Base-by-base conservation (phyloP, 2,888 invertebrate genomes). In the Nesidiocoris tenuis region DNA sequence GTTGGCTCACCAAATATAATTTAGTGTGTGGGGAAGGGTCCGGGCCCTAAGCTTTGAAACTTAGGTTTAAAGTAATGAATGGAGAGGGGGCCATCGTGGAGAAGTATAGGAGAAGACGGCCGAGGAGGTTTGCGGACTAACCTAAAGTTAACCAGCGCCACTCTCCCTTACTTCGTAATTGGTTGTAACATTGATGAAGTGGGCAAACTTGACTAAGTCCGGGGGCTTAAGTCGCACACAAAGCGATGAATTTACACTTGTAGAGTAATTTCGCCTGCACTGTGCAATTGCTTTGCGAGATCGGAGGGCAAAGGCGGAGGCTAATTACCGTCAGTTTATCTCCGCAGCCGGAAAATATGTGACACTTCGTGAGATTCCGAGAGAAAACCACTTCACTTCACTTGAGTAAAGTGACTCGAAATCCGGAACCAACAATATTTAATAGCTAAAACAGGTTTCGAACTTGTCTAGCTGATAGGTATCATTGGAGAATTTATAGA, bases 1-100 rank as follows among this genome's bases (percentile, higher is more conserved):
- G 57, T 70, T 70, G 59, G 70, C 70, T 70, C 70, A 19, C 70
- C 57, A 70, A 70, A 70, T 70, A 70, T 70, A 70, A 70, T 70
- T 70, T 70, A 70, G 70, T 70, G 70, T 70, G 56, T 23, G 59
- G 70, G 59, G 57, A 16, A 19, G 39, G 66, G 21, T 19, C n/a
- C 18, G 59, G 23, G 70, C 59, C 70, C 59, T 59, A 70, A 70
- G 70, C 70, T 70, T 39, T 59, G 70, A 70, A 68, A 70, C 70
- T 70, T 59, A 24, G 21, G 63, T 63, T 63, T 63, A 70, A 70
- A 70, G 70, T 70, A 70, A 70, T 70, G 70, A 59, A 70, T 70
- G 70, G 70, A 59, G 59, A 59, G 9, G 23, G 21, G 70, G 70
- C 39, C 39, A 39, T 12, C 39, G 59, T 59, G 70, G 39, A 24